A percentile compares a stretch with the other conserved stretches of the same genome.
Conservation (phyloP, 2,113 vertebrate genomes). For the Catharus minimus region DNA sequence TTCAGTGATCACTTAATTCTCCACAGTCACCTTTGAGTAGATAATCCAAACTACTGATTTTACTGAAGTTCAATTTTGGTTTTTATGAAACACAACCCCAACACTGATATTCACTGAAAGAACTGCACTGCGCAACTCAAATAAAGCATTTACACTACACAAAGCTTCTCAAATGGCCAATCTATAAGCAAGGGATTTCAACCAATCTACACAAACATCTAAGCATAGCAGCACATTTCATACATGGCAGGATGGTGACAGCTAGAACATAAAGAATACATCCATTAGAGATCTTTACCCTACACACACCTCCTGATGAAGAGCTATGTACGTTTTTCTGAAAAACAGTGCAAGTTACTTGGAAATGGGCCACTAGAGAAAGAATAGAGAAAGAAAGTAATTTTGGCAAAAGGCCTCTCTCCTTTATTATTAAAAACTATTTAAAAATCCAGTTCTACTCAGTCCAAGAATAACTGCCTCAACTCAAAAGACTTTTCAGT, state of each 20-base stretch:
- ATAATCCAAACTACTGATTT: neutral
- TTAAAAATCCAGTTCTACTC: neutral
- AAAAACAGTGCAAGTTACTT: neutral
- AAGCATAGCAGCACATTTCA: accelerated
- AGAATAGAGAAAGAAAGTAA: neutral
- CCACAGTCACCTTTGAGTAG: neutral
- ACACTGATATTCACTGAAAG: neutral
- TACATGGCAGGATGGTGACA: neutral
- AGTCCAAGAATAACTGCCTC: neutral
- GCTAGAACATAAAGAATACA: accelerated
- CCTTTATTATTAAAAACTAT: neutral
- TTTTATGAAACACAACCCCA: neutral
- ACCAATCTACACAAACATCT: accelerated
- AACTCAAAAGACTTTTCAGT: neutral
- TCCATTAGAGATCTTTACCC: neutral
- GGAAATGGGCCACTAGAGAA: neutral
- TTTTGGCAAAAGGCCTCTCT: neutral
- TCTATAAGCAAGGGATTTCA: neutral
- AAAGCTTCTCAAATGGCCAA: neutral
- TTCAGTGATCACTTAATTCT: neutral
- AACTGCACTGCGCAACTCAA: neutral
- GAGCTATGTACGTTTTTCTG: neutral
- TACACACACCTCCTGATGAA: neutral
- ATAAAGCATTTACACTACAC: neutral
- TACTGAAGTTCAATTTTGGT: neutral